These are phyloP conservation scores for Falcaria lacertinaria DNA, from an alignment of 2,888 invertebrate species.

Conservation along the genomic window DNA sequence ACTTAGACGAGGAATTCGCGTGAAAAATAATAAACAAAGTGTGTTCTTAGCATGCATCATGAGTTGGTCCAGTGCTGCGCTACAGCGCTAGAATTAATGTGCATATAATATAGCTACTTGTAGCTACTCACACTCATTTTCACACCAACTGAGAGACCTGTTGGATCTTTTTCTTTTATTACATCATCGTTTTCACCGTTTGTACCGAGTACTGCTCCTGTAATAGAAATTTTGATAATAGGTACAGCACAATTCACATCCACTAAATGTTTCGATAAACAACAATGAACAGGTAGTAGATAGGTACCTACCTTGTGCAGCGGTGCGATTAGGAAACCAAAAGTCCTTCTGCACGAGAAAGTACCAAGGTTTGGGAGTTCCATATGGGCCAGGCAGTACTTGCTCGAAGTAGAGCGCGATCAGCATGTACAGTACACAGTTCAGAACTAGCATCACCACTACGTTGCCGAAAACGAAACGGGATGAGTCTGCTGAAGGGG, in stretches of 20 bases:
- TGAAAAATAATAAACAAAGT: too few relatives aligned
- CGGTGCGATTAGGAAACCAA: conserved; percentile 64
- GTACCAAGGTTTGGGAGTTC: conserved; percentile 90
- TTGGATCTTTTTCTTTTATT: conserved; percentile 70
- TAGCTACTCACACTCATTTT: conserved; percentile 58
- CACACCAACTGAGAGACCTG: conserved; percentile 63
- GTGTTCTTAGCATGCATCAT: too few relatives aligned
- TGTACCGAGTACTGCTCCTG: conserved; percentile 14
- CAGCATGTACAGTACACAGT: conserved; percentile 84
- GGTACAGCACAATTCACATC: too few relatives aligned
- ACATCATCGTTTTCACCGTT: conserved; percentile 25
- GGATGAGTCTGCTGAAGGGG: conserved; percentile 83
- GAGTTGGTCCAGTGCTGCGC: too few relatives aligned
- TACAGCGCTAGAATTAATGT: too few relatives aligned
- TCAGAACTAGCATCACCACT: conserved; percentile 85
- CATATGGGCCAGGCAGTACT: conserved; percentile 91
- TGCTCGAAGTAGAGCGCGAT: conserved; percentile 92
- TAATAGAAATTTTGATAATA: too few relatives aligned
- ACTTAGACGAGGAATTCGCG: too few relatives aligned
- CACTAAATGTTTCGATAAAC: too few relatives aligned
- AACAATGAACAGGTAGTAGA: too few relatives aligned
- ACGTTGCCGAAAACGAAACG: conserved; percentile 84
- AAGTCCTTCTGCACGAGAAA: conserved; percentile 83
- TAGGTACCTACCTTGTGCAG: conserved; percentile 21
- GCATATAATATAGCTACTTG: background rate